These are phyloP conservation scores for Cettia cetti DNA, from an alignment of 2,113 vertebrate genomes.

Conservation along the genomic window DNA sequence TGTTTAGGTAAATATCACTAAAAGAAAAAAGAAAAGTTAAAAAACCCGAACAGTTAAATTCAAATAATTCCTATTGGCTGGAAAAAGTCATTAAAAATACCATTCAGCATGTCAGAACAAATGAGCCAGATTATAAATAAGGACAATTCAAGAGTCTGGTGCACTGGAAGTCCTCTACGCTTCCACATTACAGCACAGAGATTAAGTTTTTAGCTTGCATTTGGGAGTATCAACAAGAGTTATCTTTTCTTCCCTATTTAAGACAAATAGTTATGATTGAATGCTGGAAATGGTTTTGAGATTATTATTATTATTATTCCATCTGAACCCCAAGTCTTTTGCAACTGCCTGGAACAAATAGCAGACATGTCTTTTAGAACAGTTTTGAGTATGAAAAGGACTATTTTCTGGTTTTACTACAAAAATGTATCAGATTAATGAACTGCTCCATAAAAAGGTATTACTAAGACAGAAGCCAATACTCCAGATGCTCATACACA, in stretches of 20 bases:
- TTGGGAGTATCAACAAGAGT: background rate
- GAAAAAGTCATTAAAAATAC: background rate
- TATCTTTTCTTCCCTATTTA: background rate
- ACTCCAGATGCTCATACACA: background rate
- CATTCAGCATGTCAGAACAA: background rate
- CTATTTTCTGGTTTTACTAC: background rate
- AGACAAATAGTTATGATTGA: background rate
- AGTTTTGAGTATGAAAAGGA: background rate
- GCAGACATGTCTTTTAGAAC: background rate
- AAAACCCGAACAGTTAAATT: background rate
- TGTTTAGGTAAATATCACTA: background rate
- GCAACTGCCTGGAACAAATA: background rate
- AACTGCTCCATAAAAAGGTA: background rate
- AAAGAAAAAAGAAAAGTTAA: background rate
- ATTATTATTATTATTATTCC: no score
- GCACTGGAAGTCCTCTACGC: background rate
- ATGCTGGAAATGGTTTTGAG: background rate
- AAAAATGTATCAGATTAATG: background rate
- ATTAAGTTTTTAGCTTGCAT: background rate
- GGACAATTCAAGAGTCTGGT: background rate
- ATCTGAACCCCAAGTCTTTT: background rate
- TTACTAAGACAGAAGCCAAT: background rate
- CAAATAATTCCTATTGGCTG: background rate
- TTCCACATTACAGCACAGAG: background rate
- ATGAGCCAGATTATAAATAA: background rate